Percentiles rank a stretch among this genome's conserved stretches.
Conservation (phyloP, 2,888 invertebrate species). For the Trichogramma evanescens region DNA sequence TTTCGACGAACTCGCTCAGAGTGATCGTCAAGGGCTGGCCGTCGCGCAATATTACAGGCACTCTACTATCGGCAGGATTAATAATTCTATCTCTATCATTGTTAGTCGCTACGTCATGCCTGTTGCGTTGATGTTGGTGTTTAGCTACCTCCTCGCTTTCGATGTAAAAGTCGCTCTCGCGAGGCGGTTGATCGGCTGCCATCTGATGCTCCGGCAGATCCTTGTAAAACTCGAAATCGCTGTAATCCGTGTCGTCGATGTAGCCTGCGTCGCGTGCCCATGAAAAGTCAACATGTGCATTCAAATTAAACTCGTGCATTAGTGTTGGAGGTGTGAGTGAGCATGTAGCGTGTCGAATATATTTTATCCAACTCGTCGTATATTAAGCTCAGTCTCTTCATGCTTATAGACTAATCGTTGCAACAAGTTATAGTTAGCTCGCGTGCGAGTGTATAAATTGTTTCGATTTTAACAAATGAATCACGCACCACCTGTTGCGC, state of each 20-base stretch:
- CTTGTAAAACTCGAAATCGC: constrained; percentile 34
- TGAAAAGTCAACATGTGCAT: constrained; percentile 6
- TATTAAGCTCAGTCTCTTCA: no score
- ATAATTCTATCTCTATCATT: not conserved
- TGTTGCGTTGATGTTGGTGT: not conserved
- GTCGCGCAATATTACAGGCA: not conserved
- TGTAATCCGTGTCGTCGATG: constrained; percentile 37
- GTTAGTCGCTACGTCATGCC: not conserved
- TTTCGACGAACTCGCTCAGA: no score
- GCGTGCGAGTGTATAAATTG: no score
- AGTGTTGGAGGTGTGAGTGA: no score
- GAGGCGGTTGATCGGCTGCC: constrained; percentile 8
- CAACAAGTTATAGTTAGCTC: no score
- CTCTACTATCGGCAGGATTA: not conserved
- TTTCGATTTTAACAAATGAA: no score
- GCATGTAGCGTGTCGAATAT: no score
- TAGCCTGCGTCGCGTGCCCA: constrained; percentile 27
- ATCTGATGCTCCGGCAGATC: constrained; percentile 28
- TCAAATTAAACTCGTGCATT: no score
- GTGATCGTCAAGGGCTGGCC: no score
- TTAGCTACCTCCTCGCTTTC: constrained; percentile 2
- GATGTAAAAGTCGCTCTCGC: constrained; percentile 34
- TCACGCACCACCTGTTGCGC: no score
- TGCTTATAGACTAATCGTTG: no score
- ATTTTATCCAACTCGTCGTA: no score